Evolutionary conservation across 2,888 invertebrate genomes (phyloP), one percentile per base, ranked within the genome.

Genomic region (Dynastes tityus): DNA sequence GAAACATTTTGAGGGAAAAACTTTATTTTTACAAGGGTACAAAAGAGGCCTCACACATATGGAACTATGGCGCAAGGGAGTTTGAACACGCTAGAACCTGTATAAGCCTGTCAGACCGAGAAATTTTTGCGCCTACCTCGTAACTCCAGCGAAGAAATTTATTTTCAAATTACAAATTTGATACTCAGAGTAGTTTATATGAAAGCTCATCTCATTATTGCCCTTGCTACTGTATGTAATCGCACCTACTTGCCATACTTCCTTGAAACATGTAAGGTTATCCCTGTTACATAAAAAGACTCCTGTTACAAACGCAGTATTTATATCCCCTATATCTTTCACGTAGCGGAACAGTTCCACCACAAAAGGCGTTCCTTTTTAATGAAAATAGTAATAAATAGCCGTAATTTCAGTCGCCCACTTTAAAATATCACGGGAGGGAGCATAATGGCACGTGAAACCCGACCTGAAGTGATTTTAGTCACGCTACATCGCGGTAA

Each of bases 401-500:
- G 74, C 74, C 53, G 61, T 22, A 68, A 77, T 78, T 53, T 8
- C 49, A 37, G 27, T 58, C 63, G 49, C 27, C 16, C 64, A 65
- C 29, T 75, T 77, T 64, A 78, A 76, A 78, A 64, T 67, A 77
- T 68, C 77, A 68, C 77, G 64, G 11, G 11, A 63, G 45, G 11
- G 2, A 64, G 63, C 77, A 78, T 77, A 80, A 79, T 82, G 73
- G 82, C 83, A 83, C 82, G 82, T 81, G 82, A 82, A 82, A 74
- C 40, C 49, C 45, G 32, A 29, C 68, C 63, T 22, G 53, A 85
- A 85, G 85, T 85, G 85, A 84, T 85, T 85, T 84, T 79, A 85
- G 87, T 87, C 88, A 88, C 88, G 88, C 86, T 82, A 87, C 82
- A 79, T 29, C 22, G 8, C 63, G 9, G 13, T 49, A n/a, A 16